A percentile compares a stretch with the other conserved stretches of the same genome.
These are phyloP conservation scores for Nyctibius bracteatus DNA, from an alignment of 2,113 vertebrate species.

Conservation along the genomic window DNA sequence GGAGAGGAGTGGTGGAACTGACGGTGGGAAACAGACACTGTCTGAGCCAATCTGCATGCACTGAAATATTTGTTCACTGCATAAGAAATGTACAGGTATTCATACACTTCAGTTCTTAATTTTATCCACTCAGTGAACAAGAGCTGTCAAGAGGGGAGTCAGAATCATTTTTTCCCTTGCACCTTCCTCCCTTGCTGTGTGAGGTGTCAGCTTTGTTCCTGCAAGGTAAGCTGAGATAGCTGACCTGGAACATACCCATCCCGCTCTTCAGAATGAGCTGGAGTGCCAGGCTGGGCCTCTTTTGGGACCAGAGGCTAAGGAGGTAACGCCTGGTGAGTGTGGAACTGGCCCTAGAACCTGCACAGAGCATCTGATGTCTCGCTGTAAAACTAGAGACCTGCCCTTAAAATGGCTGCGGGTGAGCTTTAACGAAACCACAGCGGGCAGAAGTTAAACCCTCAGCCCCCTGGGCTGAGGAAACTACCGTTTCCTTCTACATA, in stretches of 20 bases:
- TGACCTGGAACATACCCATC: not conserved
- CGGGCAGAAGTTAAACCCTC: not conserved
- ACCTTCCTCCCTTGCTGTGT: not conserved
- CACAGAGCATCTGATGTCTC: not conserved
- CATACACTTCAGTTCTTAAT: not conserved
- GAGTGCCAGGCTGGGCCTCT: not conserved
- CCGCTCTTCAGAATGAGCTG: not conserved
- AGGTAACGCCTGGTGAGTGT: rapidly evolving
- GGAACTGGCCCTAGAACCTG: not conserved
- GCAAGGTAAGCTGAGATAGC: not conserved
- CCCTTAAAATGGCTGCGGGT: not conserved
- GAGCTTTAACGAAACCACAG: not conserved
- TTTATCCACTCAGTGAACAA: not conserved
- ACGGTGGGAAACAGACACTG: not conserved
- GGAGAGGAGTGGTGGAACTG: not conserved
- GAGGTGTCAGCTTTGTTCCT: not conserved
- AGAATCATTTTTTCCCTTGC: not conserved
- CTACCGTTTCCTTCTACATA: not conserved
- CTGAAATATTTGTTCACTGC: not conserved
- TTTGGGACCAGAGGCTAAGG: not conserved
- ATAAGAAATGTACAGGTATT: not conserved
- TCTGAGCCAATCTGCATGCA: not conserved
- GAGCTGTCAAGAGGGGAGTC: not conserved
- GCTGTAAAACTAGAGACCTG: not conserved
- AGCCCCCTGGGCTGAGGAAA: not conserved